These are phyloP conservation scores for Boloria selene DNA, from an alignment of 2,888 invertebrate species.

Conservation along the genomic window DNA sequence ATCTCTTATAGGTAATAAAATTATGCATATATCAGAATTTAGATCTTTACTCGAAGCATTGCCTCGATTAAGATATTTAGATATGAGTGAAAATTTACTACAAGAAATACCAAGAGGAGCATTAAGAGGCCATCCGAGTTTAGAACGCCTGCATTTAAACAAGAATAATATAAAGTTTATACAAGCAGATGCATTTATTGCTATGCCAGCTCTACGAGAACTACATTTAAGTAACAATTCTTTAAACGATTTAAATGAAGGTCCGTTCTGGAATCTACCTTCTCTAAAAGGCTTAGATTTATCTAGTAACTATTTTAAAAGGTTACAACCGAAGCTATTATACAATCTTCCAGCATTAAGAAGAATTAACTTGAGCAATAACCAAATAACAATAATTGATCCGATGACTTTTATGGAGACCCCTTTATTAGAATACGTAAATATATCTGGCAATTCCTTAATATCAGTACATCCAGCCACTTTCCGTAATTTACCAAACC, in stretches of 20 bases:
- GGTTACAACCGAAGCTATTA: constrained; percentile 87
- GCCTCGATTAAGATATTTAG: constrained; percentile 89
- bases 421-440: constrained; percentile 88
- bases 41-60: constrained; percentile 89
- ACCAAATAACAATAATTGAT: constrained; percentile 86
- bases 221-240: constrained; percentile 92
- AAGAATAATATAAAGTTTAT: constrained; percentile 89
- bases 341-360: constrained; percentile 89
- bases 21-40: constrained; percentile 88
- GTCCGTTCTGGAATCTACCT: constrained; percentile 92
- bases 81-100: constrained; percentile 89
- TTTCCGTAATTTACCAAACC: constrained; percentile 87
- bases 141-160: constrained; percentile 91
- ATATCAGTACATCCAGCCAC: constrained; percentile 88
- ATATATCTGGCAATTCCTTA: constrained; percentile 89
- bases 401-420: constrained; percentile 88
- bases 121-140: constrained; percentile 88
- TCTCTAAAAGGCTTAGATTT: constrained; percentile 92
- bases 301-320: constrained; percentile 87
- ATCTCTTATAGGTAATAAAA: constrained; percentile 88
- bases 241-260: constrained; percentile 86
- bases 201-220: constrained; percentile 92
- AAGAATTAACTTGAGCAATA: constrained; percentile 89
- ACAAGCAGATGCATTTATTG: constrained; percentile 90
- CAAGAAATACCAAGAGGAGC: constrained; percentile 90